Conservation (phyloP, 2,113 vertebrate species). For the Aptenodytes patagonicus region DNA sequence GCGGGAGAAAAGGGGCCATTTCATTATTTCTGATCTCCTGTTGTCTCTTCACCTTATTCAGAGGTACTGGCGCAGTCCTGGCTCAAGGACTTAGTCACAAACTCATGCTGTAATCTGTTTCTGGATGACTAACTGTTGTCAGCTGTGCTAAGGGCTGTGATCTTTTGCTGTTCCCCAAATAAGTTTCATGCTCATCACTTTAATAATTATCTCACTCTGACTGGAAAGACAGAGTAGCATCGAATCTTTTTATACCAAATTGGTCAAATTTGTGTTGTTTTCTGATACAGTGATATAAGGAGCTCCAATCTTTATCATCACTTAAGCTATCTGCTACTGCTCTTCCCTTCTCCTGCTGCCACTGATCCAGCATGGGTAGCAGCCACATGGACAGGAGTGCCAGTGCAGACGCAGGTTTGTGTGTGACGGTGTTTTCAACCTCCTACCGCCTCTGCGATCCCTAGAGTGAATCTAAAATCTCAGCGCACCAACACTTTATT, state of each 20-base stretch:
- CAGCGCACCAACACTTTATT: background rate
- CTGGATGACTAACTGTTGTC: background rate
- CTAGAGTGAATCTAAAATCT: background rate
- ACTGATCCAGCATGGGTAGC: background rate
- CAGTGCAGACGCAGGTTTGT: background rate
- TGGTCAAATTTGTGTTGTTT: background rate
- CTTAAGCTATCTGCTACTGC: background rate
- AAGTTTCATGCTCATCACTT: background rate
- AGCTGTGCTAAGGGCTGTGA: background rate
- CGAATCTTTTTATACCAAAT: background rate
- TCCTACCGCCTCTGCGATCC: background rate
- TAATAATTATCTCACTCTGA: background rate
- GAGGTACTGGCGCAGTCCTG: background rate
- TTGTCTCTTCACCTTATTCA: background rate
- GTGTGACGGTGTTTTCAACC: background rate
- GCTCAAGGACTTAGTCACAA: background rate
- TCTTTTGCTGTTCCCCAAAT: background rate
- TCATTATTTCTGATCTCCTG: background rate
- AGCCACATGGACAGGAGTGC: rapidly evolving
- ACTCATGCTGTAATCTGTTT: rapidly evolving
- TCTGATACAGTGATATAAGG: background rate
- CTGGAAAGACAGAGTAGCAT: background rate
- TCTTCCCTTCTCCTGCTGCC: background rate
- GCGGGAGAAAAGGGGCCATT: background rate
- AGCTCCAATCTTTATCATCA: background rate